A percentile compares a stretch with the other conserved stretches of the same genome.
Conservation (phyloP, 2,797 vertebrate species). For the Amblyopsis hoosieri region DNA sequence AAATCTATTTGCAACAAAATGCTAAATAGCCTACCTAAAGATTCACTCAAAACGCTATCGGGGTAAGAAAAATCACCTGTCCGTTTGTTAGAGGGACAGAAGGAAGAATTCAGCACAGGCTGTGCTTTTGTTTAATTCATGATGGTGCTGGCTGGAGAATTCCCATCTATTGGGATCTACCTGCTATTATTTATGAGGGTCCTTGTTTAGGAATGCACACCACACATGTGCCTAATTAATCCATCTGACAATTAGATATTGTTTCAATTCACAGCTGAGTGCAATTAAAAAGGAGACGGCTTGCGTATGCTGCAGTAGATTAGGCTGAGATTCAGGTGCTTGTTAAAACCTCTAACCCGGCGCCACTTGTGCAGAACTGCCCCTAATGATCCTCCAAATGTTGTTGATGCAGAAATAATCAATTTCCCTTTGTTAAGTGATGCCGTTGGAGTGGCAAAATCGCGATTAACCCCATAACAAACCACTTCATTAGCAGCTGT, state of each 20-base stretch:
- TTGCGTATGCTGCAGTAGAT: slow-evolving; percentile 91
- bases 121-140: slow-evolving; percentile 80
- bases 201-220: slow-evolving; percentile 91
- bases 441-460: slow-evolving; percentile 85
- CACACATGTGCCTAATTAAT: slow-evolving; percentile 96
- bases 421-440: slow-evolving; percentile 87
- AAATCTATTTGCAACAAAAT: no score
- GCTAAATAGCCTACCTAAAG: no score
- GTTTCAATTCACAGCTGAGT: slow-evolving; percentile 96
- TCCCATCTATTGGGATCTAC: slow-evolving; percentile 87
- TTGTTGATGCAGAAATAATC: slow-evolving; percentile 96
- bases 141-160: slow-evolving; percentile 80
- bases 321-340: slow-evolving; percentile 84
- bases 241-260: slow-evolving; percentile 97
- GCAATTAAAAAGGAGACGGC: slow-evolving; percentile 93
- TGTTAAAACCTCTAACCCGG: slow-evolving; percentile 94
- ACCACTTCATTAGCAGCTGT: slow-evolving; percentile 84
- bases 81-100: slow-evolving; percentile 17
- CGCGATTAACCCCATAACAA: slow-evolving; percentile 85
- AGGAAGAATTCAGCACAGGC: slow-evolving; percentile 16
- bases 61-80: slow-evolving; percentile 1
- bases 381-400: slow-evolving; percentile 94
- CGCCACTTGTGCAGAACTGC: slow-evolving; percentile 87
- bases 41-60: no score
- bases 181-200: slow-evolving; percentile 92